A percentile compares a stretch with the other conserved stretches of the same genome.
These are phyloP conservation scores for Crenuchus spilurus DNA, from an alignment of 2,797 vertebrate genomes.

Conservation along the genomic window DNA sequence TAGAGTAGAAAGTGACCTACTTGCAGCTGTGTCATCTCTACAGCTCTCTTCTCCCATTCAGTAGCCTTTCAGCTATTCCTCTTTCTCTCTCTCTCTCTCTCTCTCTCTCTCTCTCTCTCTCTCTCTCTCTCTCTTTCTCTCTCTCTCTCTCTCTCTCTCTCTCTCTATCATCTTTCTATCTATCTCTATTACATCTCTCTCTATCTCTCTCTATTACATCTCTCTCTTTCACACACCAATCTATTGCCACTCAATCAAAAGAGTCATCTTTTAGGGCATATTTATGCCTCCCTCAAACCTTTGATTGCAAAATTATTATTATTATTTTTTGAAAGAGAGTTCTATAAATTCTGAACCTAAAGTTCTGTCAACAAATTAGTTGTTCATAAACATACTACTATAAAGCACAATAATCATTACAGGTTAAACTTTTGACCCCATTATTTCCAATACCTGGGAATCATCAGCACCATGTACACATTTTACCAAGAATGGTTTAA, in stretches of 20 bases:
- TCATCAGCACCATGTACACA: conserved; percentile 14
- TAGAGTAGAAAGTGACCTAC: conserved; percentile 39
- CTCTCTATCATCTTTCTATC: not conserved
- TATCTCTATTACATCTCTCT: not conserved
- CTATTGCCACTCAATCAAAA: too few species aligned
- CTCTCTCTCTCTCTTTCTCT: not conserved
- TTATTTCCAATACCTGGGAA: conserved; percentile 14
- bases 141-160: too few species aligned
- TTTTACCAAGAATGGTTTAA: conserved; percentile 27
- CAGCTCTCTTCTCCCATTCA: not conserved
- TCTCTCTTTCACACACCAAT: not conserved
- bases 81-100: not conserved
- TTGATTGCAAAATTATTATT: too few species aligned
- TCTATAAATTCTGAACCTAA: not conserved
- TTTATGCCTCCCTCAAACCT: not conserved
- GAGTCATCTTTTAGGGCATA: not conserved
- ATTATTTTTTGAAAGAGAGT: too few species aligned
- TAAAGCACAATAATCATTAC: not conserved
- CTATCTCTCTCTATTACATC: not conserved
- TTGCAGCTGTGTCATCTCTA: conserved; percentile 1
- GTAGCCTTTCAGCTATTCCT: not conserved
- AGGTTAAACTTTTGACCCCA: conserved; percentile 9
- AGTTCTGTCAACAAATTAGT: too few species aligned
- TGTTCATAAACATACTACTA: too few species aligned
- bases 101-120: not conserved